phyloP scores from a whole-genome alignment of 2,113 vertebrate genomes.

The Trogon melanurus region DNA sequence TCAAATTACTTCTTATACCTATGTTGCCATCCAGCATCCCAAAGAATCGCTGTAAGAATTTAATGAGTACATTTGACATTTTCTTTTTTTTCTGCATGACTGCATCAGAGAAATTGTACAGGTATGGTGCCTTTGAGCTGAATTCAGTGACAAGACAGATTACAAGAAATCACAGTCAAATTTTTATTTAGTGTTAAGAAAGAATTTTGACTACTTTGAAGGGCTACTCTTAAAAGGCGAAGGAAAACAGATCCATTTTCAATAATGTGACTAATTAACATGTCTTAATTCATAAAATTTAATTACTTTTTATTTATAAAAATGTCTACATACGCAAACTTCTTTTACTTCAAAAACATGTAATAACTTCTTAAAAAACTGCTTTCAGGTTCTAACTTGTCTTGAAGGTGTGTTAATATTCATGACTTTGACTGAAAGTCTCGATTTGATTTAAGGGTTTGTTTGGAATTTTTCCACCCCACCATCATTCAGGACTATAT shows the following conservation, averaged over 20 bases:
- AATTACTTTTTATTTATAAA: neutral
- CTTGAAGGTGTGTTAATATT: neutral
- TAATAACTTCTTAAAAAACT: neutral
- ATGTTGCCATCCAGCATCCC: neutral
- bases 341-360: neutral
- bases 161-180: neutral
- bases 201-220: neutral
- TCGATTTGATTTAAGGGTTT: neutral
- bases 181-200: neutral
- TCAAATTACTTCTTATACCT: neutral
- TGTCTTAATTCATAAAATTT: rapidly evolving
- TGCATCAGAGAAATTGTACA: neutral
- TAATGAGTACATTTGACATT: neutral
- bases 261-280: neutral
- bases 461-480: neutral
- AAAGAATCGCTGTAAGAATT: neutral
- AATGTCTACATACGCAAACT: neutral
- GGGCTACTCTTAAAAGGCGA: neutral
- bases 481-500: neutral
- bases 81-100: neutral
- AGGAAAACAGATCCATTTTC: neutral
- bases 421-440: neutral
- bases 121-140: neutral
- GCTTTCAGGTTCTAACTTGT: neutral
- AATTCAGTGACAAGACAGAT: neutral